These are phyloP conservation scores for Cephus rjabovi DNA, from an alignment of 2,888 invertebrate species.

Conservation along the genomic window DNA sequence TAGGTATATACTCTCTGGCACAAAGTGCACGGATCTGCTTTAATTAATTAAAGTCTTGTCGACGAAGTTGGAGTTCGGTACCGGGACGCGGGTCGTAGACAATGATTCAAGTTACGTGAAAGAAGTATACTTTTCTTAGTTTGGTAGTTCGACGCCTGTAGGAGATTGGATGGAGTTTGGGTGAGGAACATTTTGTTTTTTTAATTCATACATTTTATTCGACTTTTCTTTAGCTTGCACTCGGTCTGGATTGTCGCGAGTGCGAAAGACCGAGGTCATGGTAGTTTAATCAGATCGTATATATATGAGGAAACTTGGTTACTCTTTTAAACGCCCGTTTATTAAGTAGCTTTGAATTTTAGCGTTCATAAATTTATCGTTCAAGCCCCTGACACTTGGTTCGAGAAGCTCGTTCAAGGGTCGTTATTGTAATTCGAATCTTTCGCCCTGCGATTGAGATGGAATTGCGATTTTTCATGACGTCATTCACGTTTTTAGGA, in stretches of 20 bases:
- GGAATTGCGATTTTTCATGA: constrained; percentile 5
- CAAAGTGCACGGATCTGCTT: constrained; percentile 34
- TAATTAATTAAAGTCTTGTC: constrained; percentile 42
- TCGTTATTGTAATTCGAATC: neutral
- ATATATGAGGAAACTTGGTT: neutral
- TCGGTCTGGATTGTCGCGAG: no score
- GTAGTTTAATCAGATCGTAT: neutral
- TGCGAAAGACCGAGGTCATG: neutral
- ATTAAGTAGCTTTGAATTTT: constrained; percentile 37
- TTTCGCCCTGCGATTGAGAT: neutral
- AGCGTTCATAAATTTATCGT: constrained; percentile 37
- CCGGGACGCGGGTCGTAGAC: constrained; percentile 14
- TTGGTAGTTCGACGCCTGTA: neutral
- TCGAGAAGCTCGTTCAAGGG: constrained; percentile 35
- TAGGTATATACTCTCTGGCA: neutral
- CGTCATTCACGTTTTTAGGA: neutral
- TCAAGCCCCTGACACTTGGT: constrained; percentile 27
- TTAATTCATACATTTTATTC: neutral
- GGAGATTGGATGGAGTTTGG: neutral
- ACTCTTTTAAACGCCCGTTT: neutral
- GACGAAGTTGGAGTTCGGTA: constrained; percentile 27
- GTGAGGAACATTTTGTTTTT: neutral
- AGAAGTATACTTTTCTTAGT: neutral
- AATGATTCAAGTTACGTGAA: constrained; percentile 24
- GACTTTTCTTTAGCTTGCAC: neutral